These are phyloP conservation scores for Leptobrachium leishanense DNA, from an alignment of 2,113 vertebrate genomes.

Conservation along the genomic window DNA sequence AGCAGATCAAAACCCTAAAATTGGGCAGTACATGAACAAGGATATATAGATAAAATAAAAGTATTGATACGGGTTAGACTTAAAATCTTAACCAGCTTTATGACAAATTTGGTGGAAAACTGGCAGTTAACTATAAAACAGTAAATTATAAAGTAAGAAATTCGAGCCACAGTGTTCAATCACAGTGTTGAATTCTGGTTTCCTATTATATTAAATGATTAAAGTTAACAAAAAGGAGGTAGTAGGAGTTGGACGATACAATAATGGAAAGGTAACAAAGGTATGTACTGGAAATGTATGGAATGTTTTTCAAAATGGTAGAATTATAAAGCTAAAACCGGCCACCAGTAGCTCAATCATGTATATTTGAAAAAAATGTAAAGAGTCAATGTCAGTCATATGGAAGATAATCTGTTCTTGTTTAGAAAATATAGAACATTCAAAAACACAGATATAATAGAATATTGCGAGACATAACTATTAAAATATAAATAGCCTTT, in stretches of 20 bases:
- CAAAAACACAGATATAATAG: slow-evolving; percentile 58
- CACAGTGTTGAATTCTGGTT: slow-evolving; percentile 52
- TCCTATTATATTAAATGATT: slow-evolving; percentile 11
- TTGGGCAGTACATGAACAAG: too few relatives aligned
- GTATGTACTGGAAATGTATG: not conserved
- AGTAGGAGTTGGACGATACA: slow-evolving; percentile 33
- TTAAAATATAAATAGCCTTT: slow-evolving; percentile 65
- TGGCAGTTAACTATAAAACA: not conserved
- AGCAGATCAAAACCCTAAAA: too few relatives aligned
- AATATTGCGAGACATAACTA: slow-evolving; percentile 65
- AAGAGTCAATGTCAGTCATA: slow-evolving; percentile 29
- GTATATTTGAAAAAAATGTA: too few relatives aligned
- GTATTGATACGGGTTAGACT: too few relatives aligned
- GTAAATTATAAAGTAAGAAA: slow-evolving; percentile 25
- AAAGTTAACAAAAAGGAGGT: slow-evolving; percentile 31
- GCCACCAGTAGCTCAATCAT: too few relatives aligned
- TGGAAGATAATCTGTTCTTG: slow-evolving; percentile 45
- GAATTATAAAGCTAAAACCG: too few relatives aligned
- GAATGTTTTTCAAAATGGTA: not conserved
- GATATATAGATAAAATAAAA: too few relatives aligned
- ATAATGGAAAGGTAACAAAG: slow-evolving; percentile 14
- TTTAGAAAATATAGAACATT: slow-evolving; percentile 63
- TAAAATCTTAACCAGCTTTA: too few relatives aligned
- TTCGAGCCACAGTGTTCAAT: slow-evolving; percentile 52
- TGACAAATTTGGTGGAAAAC: too few relatives aligned